Base-by-base conservation (phyloP, 2,113 vertebrate genomes). In the Pseudorasbora parva region DNA sequence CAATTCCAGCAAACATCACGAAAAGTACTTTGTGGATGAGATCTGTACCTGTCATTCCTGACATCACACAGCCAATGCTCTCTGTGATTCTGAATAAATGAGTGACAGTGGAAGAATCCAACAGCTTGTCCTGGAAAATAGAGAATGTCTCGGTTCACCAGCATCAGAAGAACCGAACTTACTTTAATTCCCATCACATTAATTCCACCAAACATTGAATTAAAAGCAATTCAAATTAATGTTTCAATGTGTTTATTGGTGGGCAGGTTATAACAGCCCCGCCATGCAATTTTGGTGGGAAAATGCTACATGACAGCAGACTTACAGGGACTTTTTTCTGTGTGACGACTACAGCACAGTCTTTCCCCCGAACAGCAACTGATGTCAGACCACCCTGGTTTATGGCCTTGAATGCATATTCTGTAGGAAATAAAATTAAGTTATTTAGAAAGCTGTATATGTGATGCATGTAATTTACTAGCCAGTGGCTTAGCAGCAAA, bases 261-360 rank as follows among this genome's bases (percentile, higher is more conserved):
- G 64, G 64, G 8, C 3, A 21, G 8, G 64, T 11, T 6, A 41
- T 68, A 21, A 37, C 3, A 19, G n/a, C 15, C 49, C 49, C 49
- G 4, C 15, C 51, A 54, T 19, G 51, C 17, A 19, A 45, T 45
- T 72, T 72, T 12, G 2, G 21, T 72, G 41, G 19, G 4, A 21
- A 30, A 75, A 4, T 4, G 8, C 2, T 30, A 54, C 25, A n/a
- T 54, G 9, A 68, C 8, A 23, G 23, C n/a, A 69, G 19, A 69
- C 96, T 96, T 90, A 98, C 97, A 30, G 97, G 97, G 78, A 99
- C 96, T 98, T 98, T 98, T 94, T 95, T 98, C 93, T 98, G 97
- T 88, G 97, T 98, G 87, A 97, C 96, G 9, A 98, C 89, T 72
- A 98, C 95, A 45, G 96, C 97, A 86, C 96, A 97, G 86, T 98